A percentile compares a stretch with the other conserved stretches of the same genome.
phyloP scores from a whole-genome alignment of 1,140 invertebrate genomes.

The Leucophenga varia region DNA sequence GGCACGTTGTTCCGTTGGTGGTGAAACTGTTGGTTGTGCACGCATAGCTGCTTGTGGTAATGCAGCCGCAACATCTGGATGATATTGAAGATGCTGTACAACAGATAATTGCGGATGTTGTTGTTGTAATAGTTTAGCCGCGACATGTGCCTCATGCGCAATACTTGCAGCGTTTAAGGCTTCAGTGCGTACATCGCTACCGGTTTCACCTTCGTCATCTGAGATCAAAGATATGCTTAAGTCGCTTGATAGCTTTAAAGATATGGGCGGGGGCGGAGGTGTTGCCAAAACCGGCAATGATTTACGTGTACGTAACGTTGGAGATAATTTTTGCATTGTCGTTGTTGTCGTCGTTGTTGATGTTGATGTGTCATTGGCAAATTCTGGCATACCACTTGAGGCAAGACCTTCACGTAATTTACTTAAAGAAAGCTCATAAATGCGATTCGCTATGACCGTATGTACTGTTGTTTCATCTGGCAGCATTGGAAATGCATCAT shows the following conservation, averaged over 20 bases:
- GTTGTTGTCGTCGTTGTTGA: constrained; percentile 20
- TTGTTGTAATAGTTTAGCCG: constrained; percentile 37
- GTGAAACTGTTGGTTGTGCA: too few species aligned
- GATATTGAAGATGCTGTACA: constrained; percentile 39
- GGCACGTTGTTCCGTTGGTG: too few species aligned
- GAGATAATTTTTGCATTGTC: constrained; percentile 34
- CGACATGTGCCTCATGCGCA: constrained; percentile 36
- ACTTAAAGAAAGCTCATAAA: constrained; percentile 46
- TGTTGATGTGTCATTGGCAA: constrained; percentile 31
- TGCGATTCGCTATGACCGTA: constrained; percentile 50
- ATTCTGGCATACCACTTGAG: constrained; percentile 44
- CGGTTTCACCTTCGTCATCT: constrained; percentile 45
- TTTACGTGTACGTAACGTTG: constrained; percentile 34
- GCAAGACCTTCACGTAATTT: constrained; percentile 48
- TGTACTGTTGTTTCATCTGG: constrained; percentile 53
- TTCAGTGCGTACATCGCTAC: constrained; percentile 6
- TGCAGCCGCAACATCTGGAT: constrained; percentile 24
- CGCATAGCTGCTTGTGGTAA: too few species aligned
- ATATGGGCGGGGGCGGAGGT: constrained; percentile 37
- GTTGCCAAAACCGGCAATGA: constrained; percentile 32
- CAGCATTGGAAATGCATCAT: constrained; percentile 26
- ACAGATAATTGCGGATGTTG: constrained; percentile 43
- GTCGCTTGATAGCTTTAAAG: constrained; percentile 48
- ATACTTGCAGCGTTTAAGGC: constrained; percentile 11
- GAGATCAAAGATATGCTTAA: constrained; percentile 55